A percentile compares a stretch with the other conserved stretches of the same genome.
These are phyloP conservation scores for Phacellophora camtschatica DNA, from an alignment of 30 jellyfish, hydroid and myxozoan species.

Conservation along the genomic window DNA sequence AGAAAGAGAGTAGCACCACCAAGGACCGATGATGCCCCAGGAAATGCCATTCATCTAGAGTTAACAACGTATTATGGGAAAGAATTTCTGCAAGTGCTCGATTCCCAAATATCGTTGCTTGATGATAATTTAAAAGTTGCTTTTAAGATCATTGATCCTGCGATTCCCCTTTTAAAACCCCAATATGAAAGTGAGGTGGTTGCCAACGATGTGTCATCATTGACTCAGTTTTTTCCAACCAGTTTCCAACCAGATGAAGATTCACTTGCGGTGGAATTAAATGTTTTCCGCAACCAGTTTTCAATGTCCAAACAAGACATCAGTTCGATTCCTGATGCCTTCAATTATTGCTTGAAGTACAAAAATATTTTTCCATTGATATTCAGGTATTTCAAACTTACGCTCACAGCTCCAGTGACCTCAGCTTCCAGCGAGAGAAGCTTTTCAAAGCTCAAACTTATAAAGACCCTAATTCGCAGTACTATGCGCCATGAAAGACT, in stretches of 20 bases:
- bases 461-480: slow-evolving; percentile 11
- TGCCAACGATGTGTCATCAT: no score
- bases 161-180: not conserved
- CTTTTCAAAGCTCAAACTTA: slow-evolving; percentile 29
- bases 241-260: slow-evolving; percentile 4
- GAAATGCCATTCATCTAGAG: not conserved
- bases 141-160: no score
- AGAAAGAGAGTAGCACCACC: slow-evolving; percentile 47
- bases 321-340: slow-evolving; percentile 17
- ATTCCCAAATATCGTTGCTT: slow-evolving; percentile 11
- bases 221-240: no score
- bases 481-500: slow-evolving; percentile 13
- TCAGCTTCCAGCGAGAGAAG: slow-evolving; percentile 12
- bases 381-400: slow-evolving; percentile 12
- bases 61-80: not conserved
- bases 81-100: slow-evolving; percentile 24
- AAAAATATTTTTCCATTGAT: slow-evolving; percentile 25
- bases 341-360: slow-evolving; percentile 11
- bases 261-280: not conserved
- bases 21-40: slow-evolving; percentile 49
- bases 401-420: slow-evolving; percentile 24
- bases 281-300: no score
- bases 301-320: not conserved
- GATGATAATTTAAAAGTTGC: no score
- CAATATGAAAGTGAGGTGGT: not conserved